Evolutionary conservation across 2,888 invertebrate species (phyloP).

Genomic region (Eubasilissa splendida): DNA sequence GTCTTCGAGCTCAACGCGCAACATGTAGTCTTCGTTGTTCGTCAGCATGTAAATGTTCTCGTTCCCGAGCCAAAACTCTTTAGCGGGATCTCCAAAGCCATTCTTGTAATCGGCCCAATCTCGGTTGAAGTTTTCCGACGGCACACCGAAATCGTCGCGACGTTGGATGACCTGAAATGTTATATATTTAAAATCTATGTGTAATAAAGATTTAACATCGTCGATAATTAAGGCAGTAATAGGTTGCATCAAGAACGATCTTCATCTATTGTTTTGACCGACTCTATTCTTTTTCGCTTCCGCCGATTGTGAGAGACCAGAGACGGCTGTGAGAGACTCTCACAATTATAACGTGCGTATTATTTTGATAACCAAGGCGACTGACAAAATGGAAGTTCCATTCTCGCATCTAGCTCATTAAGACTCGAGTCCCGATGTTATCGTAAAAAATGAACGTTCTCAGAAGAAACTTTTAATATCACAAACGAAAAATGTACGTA

Average conservation of each 20-base stretch:
- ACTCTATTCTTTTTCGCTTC: slow-evolving; percentile 22
- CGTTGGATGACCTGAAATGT: slow-evolving; percentile 86
- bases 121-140: slow-evolving; percentile 91
- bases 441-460: slow-evolving; percentile 2
- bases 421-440: background rate
- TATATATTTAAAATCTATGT: background rate
- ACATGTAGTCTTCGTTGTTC: slow-evolving; percentile 91
- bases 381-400: background rate
- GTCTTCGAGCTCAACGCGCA: slow-evolving; percentile 91
- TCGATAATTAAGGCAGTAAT: slow-evolving; percentile 20
- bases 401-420: background rate
- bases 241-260: slow-evolving; percentile 28
- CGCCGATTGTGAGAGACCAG: slow-evolving; percentile 29
- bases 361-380: slow-evolving; percentile 16
- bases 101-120: slow-evolving; percentile 96
- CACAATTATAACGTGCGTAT: slow-evolving; percentile 22
- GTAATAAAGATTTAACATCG: slow-evolving; percentile 16
- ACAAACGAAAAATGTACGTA: background rate
- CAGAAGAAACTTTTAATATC: background rate
- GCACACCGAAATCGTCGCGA: slow-evolving; percentile 89
- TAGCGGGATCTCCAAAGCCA: slow-evolving; percentile 91
- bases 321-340: slow-evolving; percentile 18
- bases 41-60: slow-evolving; percentile 95
- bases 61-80: slow-evolving; percentile 94
- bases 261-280: slow-evolving; percentile 28